These are phyloP conservation scores for Oncorhynchus kisutch DNA, from an alignment of 2,113 vertebrate species.

Conservation along the genomic window DNA sequence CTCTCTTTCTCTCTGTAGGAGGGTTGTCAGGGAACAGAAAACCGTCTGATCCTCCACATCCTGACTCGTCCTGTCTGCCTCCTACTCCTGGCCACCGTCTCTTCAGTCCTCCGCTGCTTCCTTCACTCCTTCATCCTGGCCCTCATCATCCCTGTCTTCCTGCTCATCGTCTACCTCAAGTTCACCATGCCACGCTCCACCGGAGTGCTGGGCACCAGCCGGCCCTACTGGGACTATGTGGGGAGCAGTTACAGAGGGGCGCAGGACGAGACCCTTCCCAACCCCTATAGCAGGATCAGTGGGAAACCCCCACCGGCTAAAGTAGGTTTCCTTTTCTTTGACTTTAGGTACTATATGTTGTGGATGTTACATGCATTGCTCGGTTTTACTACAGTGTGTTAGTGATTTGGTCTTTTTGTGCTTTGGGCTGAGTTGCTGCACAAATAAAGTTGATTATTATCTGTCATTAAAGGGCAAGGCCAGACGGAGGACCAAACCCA, in stretches of 20 bases:
- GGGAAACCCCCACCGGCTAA: conserved; percentile 50
- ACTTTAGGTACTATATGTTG: background rate
- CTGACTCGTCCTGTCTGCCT: conserved; percentile 81
- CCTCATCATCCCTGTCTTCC: conserved; percentile 80
- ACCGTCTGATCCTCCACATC: conserved; percentile 83
- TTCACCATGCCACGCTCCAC: conserved; percentile 79
- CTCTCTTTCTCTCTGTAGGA: conserved; percentile 64
- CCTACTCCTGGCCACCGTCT: conserved; percentile 75
- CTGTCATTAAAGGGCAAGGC: conserved; percentile 13
- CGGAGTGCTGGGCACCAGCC: conserved; percentile 73
- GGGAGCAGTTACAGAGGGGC: conserved; percentile 70
- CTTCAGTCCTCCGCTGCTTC: conserved; percentile 81
- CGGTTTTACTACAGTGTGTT: background rate
- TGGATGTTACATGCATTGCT: too few relatives aligned
- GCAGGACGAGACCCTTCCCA: conserved; percentile 60
- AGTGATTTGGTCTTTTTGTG: background rate
- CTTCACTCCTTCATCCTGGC: conserved; percentile 84
- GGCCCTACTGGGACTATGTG: conserved; percentile 77
- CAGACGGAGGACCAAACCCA: conserved; percentile 42
- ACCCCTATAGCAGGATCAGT: conserved; percentile 58
- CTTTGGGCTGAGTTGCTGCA: background rate
- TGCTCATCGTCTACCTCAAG: conserved; percentile 80
- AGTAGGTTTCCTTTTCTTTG: conserved; percentile 41
- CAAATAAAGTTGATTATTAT: too few relatives aligned
- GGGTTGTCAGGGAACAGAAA: conserved; percentile 82